These are phyloP conservation scores for Cantharis lateralis DNA, from an alignment of 2,888 invertebrate genomes.

Conservation along the genomic window DNA sequence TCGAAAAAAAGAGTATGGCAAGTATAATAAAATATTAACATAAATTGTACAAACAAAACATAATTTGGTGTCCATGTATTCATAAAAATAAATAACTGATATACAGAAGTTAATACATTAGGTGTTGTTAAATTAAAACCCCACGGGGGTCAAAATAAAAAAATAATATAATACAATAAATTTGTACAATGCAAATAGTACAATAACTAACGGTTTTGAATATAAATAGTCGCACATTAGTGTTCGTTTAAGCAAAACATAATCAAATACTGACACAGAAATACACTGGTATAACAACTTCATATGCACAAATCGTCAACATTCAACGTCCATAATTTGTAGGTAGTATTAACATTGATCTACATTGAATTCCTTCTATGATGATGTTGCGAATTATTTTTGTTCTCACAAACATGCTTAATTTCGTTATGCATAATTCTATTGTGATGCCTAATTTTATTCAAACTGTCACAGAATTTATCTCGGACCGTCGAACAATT, in stretches of 20 bases:
- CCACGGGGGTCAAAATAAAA: constrained; percentile 51
- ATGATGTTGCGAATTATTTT: constrained; percentile 20
- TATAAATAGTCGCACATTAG: constrained; percentile 28
- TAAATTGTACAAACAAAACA: constrained; percentile 22
- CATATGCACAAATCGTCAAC: constrained; percentile 26
- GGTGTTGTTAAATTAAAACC: constrained; percentile 44
- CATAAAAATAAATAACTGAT: constrained; percentile 54
- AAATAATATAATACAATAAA: constrained; percentile 48
- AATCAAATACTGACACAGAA: constrained; percentile 33
- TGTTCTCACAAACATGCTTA: constrained; percentile 26
- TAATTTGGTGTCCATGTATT: constrained; percentile 33
- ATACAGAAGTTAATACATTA: constrained; percentile 47
- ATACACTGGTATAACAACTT: constrained; percentile 30
- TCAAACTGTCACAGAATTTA: constrained; percentile 29
- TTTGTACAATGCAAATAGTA: constrained; percentile 45
- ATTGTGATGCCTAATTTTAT: constrained; percentile 25
- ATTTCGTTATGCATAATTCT: constrained; percentile 25
- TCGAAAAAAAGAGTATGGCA: constrained; percentile 16
- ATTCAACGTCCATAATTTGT: constrained; percentile 23
- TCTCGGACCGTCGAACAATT: constrained; percentile 25
- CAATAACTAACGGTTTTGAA: constrained; percentile 33
- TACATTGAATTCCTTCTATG: constrained; percentile 22
- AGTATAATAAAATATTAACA: constrained; percentile 30
- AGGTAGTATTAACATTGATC: constrained; percentile 6
- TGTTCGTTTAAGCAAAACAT: constrained; percentile 27